Percentiles rank a stretch among this genome's conserved stretches.
phyloP scores from a whole-genome alignment of 1,140 invertebrate species.

The Neotoxoptera formosana region DNA sequence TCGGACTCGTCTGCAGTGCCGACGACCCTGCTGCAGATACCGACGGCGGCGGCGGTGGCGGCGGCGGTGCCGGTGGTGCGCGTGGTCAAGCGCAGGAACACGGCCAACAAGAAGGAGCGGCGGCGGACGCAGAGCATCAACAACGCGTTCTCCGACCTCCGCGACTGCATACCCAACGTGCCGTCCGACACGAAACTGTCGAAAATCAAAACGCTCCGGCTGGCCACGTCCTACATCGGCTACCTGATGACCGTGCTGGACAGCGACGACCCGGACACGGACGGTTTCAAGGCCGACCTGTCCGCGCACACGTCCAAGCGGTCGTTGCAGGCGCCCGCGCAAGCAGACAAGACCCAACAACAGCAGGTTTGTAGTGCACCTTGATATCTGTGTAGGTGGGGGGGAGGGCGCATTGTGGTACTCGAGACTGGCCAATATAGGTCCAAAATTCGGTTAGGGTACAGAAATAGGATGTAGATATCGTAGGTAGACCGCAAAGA shows the following conservation, averaged over 20 bases:
- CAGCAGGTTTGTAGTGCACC: slow-evolving; percentile 2
- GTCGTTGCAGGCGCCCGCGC: not conserved
- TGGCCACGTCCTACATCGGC: slow-evolving; percentile 91
- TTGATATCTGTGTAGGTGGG: not conserved
- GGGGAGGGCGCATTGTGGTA: no score
- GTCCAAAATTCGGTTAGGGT: no score
- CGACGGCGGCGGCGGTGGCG: not conserved
- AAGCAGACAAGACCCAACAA: not conserved
- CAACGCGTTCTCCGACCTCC: slow-evolving; percentile 88
- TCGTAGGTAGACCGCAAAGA: no score
- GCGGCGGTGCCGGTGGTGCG: slow-evolving; percentile 67
- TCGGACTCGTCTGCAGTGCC: not conserved
- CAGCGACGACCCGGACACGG: slow-evolving; percentile 75
- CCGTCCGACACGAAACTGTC: slow-evolving; percentile 88
- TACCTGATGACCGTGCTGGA: slow-evolving; percentile 85
- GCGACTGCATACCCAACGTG: slow-evolving; percentile 95
- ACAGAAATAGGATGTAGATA: no score
- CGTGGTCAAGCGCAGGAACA: slow-evolving; percentile 76
- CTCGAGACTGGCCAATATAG: no score
- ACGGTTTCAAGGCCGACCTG: slow-evolving; percentile 77
- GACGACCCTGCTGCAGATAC: no score
- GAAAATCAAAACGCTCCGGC: slow-evolving; percentile 88
- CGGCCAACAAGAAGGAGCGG: slow-evolving; percentile 93
- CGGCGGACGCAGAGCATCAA: slow-evolving; percentile 93
- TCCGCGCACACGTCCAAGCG: slow-evolving; percentile 64